Conservation (phyloP, 2,113 vertebrate species). For the Falcunculus frontatus region DNA sequence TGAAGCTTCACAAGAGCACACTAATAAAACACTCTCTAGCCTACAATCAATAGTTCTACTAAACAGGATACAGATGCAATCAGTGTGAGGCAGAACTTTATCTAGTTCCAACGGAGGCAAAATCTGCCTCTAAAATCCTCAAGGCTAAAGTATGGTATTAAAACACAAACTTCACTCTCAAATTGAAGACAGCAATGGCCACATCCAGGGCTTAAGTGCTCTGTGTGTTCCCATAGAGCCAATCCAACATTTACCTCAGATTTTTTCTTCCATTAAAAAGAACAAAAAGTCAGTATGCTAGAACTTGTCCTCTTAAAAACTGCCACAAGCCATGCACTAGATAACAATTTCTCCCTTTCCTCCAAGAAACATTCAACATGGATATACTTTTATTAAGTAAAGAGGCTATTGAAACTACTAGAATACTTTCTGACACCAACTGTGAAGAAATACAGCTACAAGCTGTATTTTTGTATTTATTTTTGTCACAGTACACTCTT, state of each 20-base stretch:
- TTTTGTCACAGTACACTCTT: not conserved
- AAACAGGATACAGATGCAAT: not conserved
- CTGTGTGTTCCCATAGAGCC: accelerated
- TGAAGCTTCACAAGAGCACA: not conserved
- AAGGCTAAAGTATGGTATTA: not conserved
- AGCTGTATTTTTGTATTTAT: not conserved
- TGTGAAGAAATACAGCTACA: not conserved
- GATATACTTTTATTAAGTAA: not conserved
- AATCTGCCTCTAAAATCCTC: not conserved
- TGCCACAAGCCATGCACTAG: not conserved
- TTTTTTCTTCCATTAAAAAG: not conserved
- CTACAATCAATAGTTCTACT: not conserved
- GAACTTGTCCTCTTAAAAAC: not conserved
- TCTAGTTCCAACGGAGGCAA: not conserved
- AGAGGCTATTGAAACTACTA: not conserved
- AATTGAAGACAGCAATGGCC: not conserved
- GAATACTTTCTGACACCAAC: not conserved
- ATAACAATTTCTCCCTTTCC: not conserved
- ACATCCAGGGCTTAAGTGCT: not conserved
- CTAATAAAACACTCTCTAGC: not conserved
- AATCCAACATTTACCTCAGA: not conserved
- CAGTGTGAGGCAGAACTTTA: not conserved
- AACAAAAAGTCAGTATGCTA: not conserved
- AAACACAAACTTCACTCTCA: not conserved
- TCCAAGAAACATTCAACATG: not conserved